phyloP scores from a whole-genome alignment of 2,888 invertebrate species.

The Pheosia gnoma region DNA sequence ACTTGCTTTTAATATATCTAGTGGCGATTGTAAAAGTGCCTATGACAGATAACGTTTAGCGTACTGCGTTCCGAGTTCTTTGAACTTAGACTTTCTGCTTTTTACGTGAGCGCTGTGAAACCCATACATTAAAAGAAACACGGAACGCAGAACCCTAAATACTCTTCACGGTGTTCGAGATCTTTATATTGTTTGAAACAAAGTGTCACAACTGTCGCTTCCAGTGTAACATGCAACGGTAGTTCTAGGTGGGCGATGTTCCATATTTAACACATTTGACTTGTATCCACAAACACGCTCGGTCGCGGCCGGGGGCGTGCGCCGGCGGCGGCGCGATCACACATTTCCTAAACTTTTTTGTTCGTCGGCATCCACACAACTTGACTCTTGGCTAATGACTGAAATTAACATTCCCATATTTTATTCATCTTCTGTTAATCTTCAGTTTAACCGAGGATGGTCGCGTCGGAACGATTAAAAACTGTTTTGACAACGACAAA shows the following conservation, averaged over 20 bases:
- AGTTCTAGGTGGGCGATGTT: conserved; percentile 43
- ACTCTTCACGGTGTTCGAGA: too few relatives aligned
- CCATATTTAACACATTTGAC: conserved; percentile 77
- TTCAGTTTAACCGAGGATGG: conserved; percentile 60
- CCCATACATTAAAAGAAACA: too few relatives aligned
- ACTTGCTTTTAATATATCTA: too few relatives aligned
- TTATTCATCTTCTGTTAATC: conserved; percentile 69
- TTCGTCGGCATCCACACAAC: conserved; percentile 69
- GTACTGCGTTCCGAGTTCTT: too few relatives aligned
- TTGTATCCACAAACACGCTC: conserved; percentile 76
- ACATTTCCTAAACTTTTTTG: conserved; percentile 62
- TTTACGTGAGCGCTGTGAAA: too few relatives aligned
- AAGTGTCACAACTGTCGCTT: conserved; percentile 32
- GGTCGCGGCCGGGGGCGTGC: conserved; percentile 55
- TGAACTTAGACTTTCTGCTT: too few relatives aligned
- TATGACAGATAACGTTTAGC: too few relatives aligned
- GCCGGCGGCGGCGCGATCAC: conserved; percentile 74
- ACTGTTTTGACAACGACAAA: conserved; percentile 59
- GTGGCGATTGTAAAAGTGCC: too few relatives aligned
- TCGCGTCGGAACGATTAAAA: conserved; percentile 53
- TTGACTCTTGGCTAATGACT: conserved; percentile 76
- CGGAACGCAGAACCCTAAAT: too few relatives aligned
- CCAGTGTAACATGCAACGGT: conserved; percentile 36
- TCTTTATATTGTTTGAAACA: not conserved
- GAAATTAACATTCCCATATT: conserved; percentile 79